These are phyloP conservation scores for Thereva unica DNA, from an alignment of 2,888 invertebrate genomes.

Conservation along the genomic window DNA sequence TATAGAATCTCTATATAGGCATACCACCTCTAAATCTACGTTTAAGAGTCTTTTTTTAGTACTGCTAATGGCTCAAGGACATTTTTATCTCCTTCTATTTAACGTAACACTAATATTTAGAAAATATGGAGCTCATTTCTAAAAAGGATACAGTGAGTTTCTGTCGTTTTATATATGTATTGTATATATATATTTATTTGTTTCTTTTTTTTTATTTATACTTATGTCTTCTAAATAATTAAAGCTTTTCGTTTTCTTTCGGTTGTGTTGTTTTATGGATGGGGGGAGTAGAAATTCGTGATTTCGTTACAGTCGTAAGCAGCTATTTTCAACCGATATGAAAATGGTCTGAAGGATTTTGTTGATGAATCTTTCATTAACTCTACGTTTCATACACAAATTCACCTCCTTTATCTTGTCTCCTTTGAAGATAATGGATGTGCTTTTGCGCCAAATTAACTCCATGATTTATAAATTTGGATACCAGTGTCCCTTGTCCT, in stretches of 20 bases:
- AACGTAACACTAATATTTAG: too few relatives aligned
- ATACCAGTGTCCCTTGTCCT: background rate
- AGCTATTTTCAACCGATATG: too few relatives aligned
- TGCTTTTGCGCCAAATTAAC: conserved; percentile 18
- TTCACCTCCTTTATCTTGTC: conserved; percentile 9
- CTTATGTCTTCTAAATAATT: conserved; percentile 17
- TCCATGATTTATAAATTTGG: conserved; percentile 35
- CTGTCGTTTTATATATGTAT: background rate
- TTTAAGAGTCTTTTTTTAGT: too few relatives aligned
- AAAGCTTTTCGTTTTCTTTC: conserved; percentile 28
- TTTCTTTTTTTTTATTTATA: conserved; percentile 1
- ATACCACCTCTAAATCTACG: too few relatives aligned
- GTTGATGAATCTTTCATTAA: conserved; percentile 1
- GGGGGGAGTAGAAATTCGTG: too few relatives aligned
- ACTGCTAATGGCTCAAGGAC: too few relatives aligned
- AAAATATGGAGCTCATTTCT: too few relatives aligned
- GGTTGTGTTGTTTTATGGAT: background rate
- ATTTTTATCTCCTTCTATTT: too few relatives aligned
- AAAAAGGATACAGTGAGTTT: conserved; percentile 4
- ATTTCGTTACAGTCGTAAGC: too few relatives aligned
- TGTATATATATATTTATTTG: background rate
- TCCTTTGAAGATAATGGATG: conserved; percentile 34
- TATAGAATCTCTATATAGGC: too few relatives aligned
- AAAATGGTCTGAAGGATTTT: background rate
- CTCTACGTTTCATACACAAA: background rate